phyloP scores from a whole-genome alignment of 2,797 vertebrate genomes.

The Sitta carolinensis region DNA sequence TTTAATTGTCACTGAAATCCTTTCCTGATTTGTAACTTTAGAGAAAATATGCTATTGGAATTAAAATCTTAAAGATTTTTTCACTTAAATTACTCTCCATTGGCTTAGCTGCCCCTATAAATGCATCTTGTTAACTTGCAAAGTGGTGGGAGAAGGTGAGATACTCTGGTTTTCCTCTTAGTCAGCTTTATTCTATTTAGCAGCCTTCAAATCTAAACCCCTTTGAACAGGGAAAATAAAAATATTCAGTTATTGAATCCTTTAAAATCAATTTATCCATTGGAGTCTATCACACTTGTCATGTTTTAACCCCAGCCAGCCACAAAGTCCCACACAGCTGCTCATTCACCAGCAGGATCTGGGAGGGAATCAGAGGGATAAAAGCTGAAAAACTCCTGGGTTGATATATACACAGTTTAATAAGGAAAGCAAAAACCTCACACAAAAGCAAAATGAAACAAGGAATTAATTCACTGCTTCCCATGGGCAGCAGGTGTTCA shows the following conservation, averaged over 20 bases:
- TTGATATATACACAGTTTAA: not conserved
- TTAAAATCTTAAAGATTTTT: not conserved
- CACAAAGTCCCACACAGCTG: not conserved
- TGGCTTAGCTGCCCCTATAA: not conserved
- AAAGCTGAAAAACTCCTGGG: not conserved
- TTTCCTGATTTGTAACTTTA: not conserved
- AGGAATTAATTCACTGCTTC: not conserved
- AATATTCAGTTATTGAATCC: not conserved
- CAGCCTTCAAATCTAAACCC: not conserved
- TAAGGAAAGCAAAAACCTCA: not conserved
- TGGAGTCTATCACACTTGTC: not conserved
- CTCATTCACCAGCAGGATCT: not conserved
- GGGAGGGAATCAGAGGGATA: not conserved
- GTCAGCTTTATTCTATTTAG: not conserved
- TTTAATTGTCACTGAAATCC: slow-evolving; percentile 3
- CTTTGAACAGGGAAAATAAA: not conserved
- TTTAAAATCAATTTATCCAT: not conserved
- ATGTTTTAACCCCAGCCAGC: not conserved
- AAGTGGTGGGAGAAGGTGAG: not conserved
- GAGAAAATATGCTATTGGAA: not conserved
- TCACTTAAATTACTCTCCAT: not conserved
- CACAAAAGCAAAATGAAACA: not conserved
- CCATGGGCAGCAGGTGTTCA: not conserved
- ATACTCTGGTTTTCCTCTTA: not conserved
- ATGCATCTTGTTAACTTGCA: not conserved